Base-by-base conservation (phyloP, 2,797 vertebrate species). In the Lates japonicus region DNA sequence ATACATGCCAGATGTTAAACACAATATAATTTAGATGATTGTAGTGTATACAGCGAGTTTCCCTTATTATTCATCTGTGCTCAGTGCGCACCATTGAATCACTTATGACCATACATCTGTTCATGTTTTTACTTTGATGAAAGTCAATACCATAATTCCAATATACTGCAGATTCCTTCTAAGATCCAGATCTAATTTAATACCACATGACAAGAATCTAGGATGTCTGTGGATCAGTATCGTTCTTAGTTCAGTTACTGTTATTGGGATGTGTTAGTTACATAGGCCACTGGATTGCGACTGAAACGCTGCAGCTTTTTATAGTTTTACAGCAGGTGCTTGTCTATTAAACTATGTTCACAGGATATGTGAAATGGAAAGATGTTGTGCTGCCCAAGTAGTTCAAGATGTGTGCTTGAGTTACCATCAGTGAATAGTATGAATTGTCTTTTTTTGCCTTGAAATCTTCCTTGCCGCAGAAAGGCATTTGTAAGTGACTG, bases 41-140 rank as follows among this genome's bases (percentile, higher is more conserved):
- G 20, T 12, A 46, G 17, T 66, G 12, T 7, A 37, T 35, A 39
- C 2, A 20, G 16, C 1, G 8, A 37, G 20, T 63, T 33, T 57
- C 16, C n/a, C 10, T 20, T 42, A 9, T 5, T 39, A 29, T 29
- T 29, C 25, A 29, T 29, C 25, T 29, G 25, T 78, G 37, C 42
- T 51, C 60, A 52, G 58, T 62, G n/a, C 51, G 55, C 64, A 78
- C 55, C 72, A 73, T 37, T 29, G 37, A 67, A 58, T 58, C 49
- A 39, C 29, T 51, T 49, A 68, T 4, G 39, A 57, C 13, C 54
- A 65, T 59, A 41, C 70, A 70, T 83, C 68, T 76, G 54, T 55
- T 55, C 41, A 52, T 20, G 13, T 70, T 60, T 62, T 79, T 76
- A 52, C 4, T 44, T 48, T 58, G 8, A 80, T 70, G 29, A 62